A percentile compares a stretch with the other conserved stretches of the same genome.
Conservation (phyloP, 2,113 vertebrate species). For the Misgurnus anguillicaudatus region DNA sequence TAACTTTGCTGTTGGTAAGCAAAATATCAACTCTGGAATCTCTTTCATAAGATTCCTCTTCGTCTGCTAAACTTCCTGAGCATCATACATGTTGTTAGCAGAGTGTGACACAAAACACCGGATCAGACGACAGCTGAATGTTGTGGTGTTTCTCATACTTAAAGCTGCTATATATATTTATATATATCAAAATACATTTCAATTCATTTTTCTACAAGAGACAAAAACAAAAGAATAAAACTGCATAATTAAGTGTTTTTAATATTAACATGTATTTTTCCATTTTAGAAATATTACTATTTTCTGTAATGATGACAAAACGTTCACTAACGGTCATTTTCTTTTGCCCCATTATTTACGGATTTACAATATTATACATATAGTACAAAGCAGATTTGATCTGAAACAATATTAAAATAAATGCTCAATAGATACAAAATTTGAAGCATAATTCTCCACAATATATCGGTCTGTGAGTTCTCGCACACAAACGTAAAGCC, state of each 20-base stretch:
- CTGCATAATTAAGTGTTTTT: slow-evolving; percentile 82
- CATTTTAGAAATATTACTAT: slow-evolving; percentile 94
- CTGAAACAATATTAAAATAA: slow-evolving; percentile 94
- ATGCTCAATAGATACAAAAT: slow-evolving; percentile 89
- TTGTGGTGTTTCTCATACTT: slow-evolving; percentile 21
- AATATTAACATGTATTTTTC: slow-evolving; percentile 85
- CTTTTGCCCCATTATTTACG: slow-evolving; percentile 76
- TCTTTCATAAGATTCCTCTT: slow-evolving; percentile 9
- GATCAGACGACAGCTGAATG: no score
- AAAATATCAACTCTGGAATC: slow-evolving; percentile 46
- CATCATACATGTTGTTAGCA: slow-evolving; percentile 48
- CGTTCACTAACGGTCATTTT: slow-evolving; percentile 80
- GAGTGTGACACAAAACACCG: slow-evolving; percentile 14
- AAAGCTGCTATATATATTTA: slow-evolving; percentile 57
- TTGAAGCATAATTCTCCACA: slow-evolving; percentile 75
- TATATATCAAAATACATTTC: slow-evolving; percentile 70
- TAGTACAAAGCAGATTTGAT: slow-evolving; percentile 83
- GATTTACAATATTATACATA: slow-evolving; percentile 84
- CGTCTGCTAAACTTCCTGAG: slow-evolving; percentile 56
- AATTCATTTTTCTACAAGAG: slow-evolving; percentile 63
- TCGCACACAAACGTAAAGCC: slow-evolving; percentile 79
- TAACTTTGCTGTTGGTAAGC: slow-evolving; percentile 48
- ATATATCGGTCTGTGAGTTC: slow-evolving; percentile 77
- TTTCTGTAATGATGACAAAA: slow-evolving; percentile 79
- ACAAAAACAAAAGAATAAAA: slow-evolving; percentile 67